phyloP scores from a whole-genome alignment of 2,888 invertebrate species.

The Chymomyza fuscimana region DNA sequence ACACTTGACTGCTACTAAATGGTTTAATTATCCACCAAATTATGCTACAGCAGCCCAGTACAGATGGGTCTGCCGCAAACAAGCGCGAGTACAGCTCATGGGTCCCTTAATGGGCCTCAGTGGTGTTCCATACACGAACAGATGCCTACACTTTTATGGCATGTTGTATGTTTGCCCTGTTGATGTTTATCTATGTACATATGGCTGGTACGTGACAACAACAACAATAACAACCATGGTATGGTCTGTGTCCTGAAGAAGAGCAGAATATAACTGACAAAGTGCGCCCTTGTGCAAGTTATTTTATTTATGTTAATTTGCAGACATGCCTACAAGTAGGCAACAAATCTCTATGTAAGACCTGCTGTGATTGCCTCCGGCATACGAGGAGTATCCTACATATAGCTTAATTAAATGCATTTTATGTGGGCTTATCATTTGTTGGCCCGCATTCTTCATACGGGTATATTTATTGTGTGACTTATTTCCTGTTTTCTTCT shows the following conservation, averaged over 20 bases:
- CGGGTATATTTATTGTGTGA: not conserved
- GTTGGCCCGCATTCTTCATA: not conserved
- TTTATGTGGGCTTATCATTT: not conserved
- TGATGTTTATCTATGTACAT: constrained; percentile 9
- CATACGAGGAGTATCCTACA: not conserved
- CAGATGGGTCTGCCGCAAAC: not conserved
- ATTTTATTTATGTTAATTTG: constrained; percentile 23
- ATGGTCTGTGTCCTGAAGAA: not conserved
- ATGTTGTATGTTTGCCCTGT: constrained; percentile 2
- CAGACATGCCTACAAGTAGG: constrained; percentile 15
- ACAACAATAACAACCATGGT: not conserved
- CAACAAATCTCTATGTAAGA: constrained; percentile 29
- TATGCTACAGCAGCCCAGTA: not conserved
- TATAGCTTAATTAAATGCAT: not conserved
- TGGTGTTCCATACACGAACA: constrained; percentile 2
- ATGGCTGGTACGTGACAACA: not conserved
- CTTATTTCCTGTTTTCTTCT: not conserved
- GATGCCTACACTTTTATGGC: not conserved
- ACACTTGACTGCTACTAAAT: constrained; percentile 50
- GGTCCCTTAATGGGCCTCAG: constrained; percentile 11
- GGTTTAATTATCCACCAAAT: constrained; percentile 54
- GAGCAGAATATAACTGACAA: constrained; percentile 6
- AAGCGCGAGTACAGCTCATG: not conserved
- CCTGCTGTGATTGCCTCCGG: constrained; percentile 21
- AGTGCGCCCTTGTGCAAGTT: constrained; percentile 28